Base-by-base conservation (phyloP, 1,140 invertebrate species). In the Drosophila lini region DNA sequence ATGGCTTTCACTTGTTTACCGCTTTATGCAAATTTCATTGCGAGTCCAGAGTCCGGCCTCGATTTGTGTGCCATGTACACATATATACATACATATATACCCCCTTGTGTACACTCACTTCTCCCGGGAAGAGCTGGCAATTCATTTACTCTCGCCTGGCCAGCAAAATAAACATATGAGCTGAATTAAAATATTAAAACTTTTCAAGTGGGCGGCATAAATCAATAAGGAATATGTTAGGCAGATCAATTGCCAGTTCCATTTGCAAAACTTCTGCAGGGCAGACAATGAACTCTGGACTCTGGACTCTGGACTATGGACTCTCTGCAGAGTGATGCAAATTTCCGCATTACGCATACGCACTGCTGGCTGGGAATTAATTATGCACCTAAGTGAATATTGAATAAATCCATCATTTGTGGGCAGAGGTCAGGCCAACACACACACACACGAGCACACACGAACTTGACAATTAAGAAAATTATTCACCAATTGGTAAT, bases 11-110 rank as follows among this genome's bases (percentile, higher is more conserved):
- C 74, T 76, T 76, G 73, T 76, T 76, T 76, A 76, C 74, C 73
- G 74, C 73, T 76, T 76, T 76, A 76, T 76, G 62, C 73, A 76
- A 76, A 76, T 76, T 76, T 76, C 73, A 76, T 55, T 76, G 69
- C 50, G 36, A 58, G 68, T 57, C 58, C 52, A 32, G 16, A 34
- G 40, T 41, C 36, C 47, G 11, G 40, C 34, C 48, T 22, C 25
- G 22, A 34, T 62, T 58, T 58, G 25, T 32, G 34, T 57, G 32
- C 58, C 15, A 0, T 11, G 38, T 40, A 40, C 28, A 40, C 5
- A n/a, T 10, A 19, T 19, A 28, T 41, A 19, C 19, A 19, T 19
- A 16, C 22, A 28, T 36, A 31, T 38, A 25, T 32, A 8, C 45
- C 13, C n/a, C 22, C n/a, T 19, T 22, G 15, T 28, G 32, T 11